A percentile compares a stretch with the other conserved stretches of the same genome.
Conservation (phyloP, 2,113 vertebrate species). For the Antechinus stuartii region DNA sequence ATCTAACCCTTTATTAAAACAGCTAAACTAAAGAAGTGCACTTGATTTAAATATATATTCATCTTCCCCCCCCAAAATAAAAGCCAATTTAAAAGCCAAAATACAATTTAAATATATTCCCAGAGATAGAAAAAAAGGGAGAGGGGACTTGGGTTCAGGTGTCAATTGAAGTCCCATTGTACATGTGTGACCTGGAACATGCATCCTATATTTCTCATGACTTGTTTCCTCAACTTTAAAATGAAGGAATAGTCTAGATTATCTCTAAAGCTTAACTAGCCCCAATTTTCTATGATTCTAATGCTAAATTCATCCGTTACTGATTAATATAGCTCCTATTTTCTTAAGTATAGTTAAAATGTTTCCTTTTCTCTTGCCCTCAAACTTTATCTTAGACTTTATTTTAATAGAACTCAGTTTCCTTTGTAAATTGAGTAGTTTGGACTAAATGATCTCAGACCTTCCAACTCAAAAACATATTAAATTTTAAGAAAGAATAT, state of each 20-base stretch:
- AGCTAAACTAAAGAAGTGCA: background rate
- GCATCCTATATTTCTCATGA: background rate
- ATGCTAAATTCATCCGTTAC: background rate
- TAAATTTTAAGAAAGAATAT: constrained; percentile 34
- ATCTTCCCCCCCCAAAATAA: too few relatives aligned
- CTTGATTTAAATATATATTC: background rate
- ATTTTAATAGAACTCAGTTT: constrained; percentile 10
- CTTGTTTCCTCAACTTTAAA: background rate
- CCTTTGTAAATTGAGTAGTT: constrained; percentile 16
- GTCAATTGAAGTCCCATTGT: background rate
- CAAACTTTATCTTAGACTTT: background rate
- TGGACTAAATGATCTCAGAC: background rate
- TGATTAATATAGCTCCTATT: background rate
- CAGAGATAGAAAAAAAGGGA: background rate
- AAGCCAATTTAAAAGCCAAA: background rate
- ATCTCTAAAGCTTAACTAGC: background rate
- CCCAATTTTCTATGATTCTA: background rate
- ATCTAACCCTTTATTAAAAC: background rate
- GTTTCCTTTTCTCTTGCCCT: background rate
- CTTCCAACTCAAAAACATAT: background rate
- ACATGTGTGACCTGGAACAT: background rate
- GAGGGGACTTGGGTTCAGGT: background rate
- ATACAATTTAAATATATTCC: background rate
- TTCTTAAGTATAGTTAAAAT: background rate
- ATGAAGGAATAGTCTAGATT: background rate